Base-by-base conservation (phyloP, 1,140 invertebrate genomes). In the Brachionus rotundiformis region DNA sequence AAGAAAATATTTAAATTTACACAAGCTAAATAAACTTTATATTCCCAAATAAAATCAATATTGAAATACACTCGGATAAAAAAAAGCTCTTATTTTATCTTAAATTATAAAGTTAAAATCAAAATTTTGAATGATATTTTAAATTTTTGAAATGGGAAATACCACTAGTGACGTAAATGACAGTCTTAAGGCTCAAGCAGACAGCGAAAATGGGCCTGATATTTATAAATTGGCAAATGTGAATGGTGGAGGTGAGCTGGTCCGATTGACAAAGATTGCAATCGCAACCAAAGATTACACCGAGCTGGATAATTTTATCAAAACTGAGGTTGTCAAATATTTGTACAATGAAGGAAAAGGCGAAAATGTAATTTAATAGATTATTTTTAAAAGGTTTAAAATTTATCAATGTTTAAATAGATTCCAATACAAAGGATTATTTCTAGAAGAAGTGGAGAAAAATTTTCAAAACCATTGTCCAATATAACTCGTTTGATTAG, bases 311-410 rank as follows among this genome's bases (percentile, higher is more conserved):
- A 65, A 44, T 31, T 65, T 65, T 23, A 81, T 81, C 6, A 19
- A 81, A 54, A 44, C 54, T 29, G 59, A 81, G 36, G 79, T 81
- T 19, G 54, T 63, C 10, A 65, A 68, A 36, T 81, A 39, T 54
- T 54, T 81, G n/a, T 81, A 81, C 31, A 81, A 81, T 41, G 16
- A 81, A 8, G 79, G 79, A 16, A 7, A 25, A 16, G 76, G 76
- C 8, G 59, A 59, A 79, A 2, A 44, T 23, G 68, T 73, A 73
- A 71, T n/a, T 47, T 27, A 25, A 73, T 25, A 27, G 4, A 39
- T 47, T 7, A 6, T 11, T 13, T 36, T 23, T 36, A 49, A 19
- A n/a, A 49, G n/a, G n/a, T 7, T 5, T 3, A 49, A 49, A 7
- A 49, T 3, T 49, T 49, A 3, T 49, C 49, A 54, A 54, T 2